Conservation (phyloP, 30 jellyfish, hydroid and myxozoan species). For the Aurelia aurita complex sp. Pacific region DNA sequence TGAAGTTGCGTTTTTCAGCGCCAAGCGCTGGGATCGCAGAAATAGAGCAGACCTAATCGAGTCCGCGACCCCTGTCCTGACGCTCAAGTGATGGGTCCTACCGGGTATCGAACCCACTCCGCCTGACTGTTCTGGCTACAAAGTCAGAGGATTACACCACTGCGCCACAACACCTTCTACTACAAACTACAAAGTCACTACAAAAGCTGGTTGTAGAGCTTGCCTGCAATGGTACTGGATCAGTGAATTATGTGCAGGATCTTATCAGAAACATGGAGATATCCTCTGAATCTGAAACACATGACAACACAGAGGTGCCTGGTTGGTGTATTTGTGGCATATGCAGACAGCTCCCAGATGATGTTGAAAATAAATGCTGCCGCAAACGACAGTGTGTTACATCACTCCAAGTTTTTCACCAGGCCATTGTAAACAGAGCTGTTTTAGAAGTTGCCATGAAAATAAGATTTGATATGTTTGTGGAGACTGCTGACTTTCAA, state of each 20-base stretch:
- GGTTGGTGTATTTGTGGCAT: not conserved
- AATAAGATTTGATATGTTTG: conserved; percentile 13
- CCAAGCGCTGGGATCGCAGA: no score
- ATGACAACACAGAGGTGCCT: not conserved
- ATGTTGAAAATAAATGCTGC: conserved; percentile 32
- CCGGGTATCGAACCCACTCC: no score
- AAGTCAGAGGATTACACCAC: no score
- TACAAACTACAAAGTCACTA: not conserved
- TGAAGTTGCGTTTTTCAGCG: no score
- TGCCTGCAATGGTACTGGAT: conserved; percentile 30
- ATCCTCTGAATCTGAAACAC: not conserved
- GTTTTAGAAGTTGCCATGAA: conserved; percentile 41
- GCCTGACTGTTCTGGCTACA: no score
- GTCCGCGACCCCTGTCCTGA: no score
- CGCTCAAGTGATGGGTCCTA: no score
- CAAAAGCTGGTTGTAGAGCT: conserved; percentile 17
- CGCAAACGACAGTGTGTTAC: conserved; percentile 20
- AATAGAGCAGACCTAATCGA: no score
- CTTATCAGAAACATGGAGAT: not conserved
- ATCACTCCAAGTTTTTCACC: conserved; percentile 10
- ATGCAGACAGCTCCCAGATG: not conserved
- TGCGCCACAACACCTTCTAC: no score
- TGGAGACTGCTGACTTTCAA: not conserved
- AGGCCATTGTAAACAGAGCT: conserved; percentile 19
- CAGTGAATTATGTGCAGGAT: not conserved